Percentiles rank a stretch among this genome's conserved stretches.
Evolutionary conservation across 2,888 invertebrate genomes (phyloP).

Genomic region (Macrophya annulata): DNA sequence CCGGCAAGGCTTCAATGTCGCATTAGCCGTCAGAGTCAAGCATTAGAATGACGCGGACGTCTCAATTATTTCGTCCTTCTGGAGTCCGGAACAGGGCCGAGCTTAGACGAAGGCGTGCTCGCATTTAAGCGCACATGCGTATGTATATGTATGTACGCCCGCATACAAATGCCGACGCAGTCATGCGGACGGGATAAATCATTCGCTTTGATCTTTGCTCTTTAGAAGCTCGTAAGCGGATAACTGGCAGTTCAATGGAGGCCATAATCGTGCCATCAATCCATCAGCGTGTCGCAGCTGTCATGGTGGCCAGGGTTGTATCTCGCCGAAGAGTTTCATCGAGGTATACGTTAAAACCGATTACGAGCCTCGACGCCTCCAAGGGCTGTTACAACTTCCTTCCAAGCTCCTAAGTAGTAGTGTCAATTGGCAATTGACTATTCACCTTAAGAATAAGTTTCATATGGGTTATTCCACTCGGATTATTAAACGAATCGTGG

Average conservation of each 20-base stretch:
- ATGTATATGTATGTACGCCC: not conserved
- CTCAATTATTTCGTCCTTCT: constrained; percentile 51
- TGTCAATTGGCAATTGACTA: not conserved
- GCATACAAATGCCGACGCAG: constrained; percentile 15
- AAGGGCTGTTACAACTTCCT: constrained; percentile 51
- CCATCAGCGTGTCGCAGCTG: constrained; percentile 56
- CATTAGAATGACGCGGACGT: constrained; percentile 31
- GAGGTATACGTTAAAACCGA: constrained; percentile 45
- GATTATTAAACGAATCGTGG: not conserved
- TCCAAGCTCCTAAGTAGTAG: constrained; percentile 24
- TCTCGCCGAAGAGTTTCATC: constrained; percentile 54
- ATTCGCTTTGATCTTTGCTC: constrained; percentile 56
- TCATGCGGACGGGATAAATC: constrained; percentile 53
- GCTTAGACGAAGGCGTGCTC: constrained; percentile 34
- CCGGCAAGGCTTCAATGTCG: constrained; percentile 28
- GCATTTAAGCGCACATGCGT: constrained; percentile 1
- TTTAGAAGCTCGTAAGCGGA: constrained; percentile 55
- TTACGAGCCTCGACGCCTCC: constrained; percentile 42
- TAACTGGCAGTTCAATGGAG: constrained; percentile 56
- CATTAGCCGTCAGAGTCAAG: not conserved
- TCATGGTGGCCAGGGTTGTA: constrained; percentile 56
- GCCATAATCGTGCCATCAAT: constrained; percentile 56
- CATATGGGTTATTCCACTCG: not conserved
- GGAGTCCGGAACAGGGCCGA: constrained; percentile 37
- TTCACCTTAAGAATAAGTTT: not conserved